Conservation (phyloP, 2,797 vertebrate species). For the Eurystomus glaucurus region DNA sequence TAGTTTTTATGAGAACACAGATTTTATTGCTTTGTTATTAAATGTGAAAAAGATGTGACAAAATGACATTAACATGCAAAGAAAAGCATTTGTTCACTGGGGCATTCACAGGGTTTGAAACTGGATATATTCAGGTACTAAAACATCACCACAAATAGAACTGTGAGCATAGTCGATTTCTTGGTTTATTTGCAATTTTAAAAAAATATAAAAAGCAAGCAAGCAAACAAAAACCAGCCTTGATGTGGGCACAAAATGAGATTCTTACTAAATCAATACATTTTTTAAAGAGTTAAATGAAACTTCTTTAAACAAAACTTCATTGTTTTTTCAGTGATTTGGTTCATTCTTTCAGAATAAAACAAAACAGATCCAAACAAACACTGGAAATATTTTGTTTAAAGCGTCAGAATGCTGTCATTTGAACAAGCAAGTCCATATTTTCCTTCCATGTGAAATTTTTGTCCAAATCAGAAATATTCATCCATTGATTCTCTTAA, state of each 20-base stretch:
- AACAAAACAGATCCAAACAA: neutral
- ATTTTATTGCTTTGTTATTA: neutral
- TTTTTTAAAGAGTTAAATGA: neutral
- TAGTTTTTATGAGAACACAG: neutral
- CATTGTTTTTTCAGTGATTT: neutral
- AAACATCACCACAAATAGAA: neutral
- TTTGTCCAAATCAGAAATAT: neutral
- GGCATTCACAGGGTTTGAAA: neutral
- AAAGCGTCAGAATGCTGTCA: neutral
- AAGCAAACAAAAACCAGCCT: neutral
- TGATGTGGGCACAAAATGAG: neutral
- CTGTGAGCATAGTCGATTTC: accelerated
- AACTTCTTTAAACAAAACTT: neutral
- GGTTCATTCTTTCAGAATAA: neutral
- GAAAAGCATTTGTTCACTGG: neutral
- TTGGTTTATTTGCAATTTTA: neutral
- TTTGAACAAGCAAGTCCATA: neutral
- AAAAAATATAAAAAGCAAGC: neutral
- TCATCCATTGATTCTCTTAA: neutral
- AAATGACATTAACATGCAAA: neutral
- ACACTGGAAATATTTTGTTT: neutral
- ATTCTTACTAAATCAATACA: neutral
- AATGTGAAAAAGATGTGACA: neutral
- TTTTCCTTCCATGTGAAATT: neutral
- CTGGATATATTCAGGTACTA: neutral